Evolutionary conservation across 2,888 invertebrate genomes (phyloP).

Genomic region (Mesoligia furuncula): DNA sequence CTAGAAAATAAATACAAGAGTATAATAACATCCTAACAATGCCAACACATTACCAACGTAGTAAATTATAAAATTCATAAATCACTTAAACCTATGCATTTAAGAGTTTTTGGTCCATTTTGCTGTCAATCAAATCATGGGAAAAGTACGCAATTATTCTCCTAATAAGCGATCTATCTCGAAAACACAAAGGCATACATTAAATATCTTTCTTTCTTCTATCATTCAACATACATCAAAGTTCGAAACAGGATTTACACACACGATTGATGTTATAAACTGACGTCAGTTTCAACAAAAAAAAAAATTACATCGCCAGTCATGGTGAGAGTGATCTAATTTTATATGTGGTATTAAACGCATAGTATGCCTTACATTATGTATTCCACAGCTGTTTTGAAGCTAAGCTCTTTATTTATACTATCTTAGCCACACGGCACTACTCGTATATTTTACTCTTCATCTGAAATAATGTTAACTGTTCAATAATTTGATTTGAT

Average conservation of each 20-base stretch:
- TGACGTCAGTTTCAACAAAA: conserved; percentile 40
- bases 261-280: conserved; percentile 41
- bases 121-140: neutral
- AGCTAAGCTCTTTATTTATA: conserved; percentile 66
- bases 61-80: neutral
- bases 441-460: conserved; percentile 42
- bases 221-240: conserved; percentile 32
- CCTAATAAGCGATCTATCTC: neutral
- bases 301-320: conserved; percentile 37
- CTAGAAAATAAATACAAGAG: neutral
- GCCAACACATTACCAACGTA: neutral
- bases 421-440: conserved; percentile 62
- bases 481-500: conserved; percentile 28
- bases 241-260: conserved; percentile 39
- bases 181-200: conserved; percentile 9
- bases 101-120: neutral
- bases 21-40: neutral
- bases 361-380: conserved; percentile 45
- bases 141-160: neutral
- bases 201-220: neutral
- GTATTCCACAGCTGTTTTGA: conserved; percentile 62
- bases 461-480: conserved; percentile 20
- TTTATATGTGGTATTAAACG: conserved; percentile 58
- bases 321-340: conserved; percentile 61
- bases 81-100: neutral